Base-by-base conservation (phyloP, 35 echinoderm and acorn worm genomes). In the Strongylocentrotus purpuratus region DNA sequence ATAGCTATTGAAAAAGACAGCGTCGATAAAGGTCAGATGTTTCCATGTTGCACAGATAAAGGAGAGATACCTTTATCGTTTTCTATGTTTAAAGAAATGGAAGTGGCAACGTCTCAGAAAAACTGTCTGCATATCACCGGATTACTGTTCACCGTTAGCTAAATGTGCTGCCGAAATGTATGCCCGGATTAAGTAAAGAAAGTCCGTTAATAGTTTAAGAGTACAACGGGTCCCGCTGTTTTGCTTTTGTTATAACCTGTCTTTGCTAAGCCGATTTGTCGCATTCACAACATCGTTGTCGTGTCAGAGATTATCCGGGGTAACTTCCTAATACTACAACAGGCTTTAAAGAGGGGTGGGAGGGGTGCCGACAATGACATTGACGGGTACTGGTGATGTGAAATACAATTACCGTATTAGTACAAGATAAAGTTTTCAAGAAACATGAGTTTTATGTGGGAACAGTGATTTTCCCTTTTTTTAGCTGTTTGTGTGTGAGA, bases 291-390 rank as follows among this genome's bases (percentile, higher is more conserved):
- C 65, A 78, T 78, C 65, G 65, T 31, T 45, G 33, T 32, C 87
- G 87, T 89, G 87, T 89, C 12, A 89, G 45, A 89, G 87, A 89
- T 89, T 89, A 89, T 33, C 87, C 87, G 25, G 20, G 45, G 87
- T 22, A 45, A 89, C 87, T 45, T 89, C 87, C 33, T 89, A 45
- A 89, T 89, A 45, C 25, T 89, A 13, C 65, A n/a, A 28, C 65
- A 78, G 65, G 0, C 20, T 4, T 3, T 78, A 6, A 4, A 8
- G 25, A 28, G 22, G 65, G 65, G 6, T 78, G 65, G 25, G 20
- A 78, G 20, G 65, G 65, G 65, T 28, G 65, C 20, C 18, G 65
- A 18, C 5, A 59, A 11, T 13, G 10, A 2, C 17, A 59, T 59
- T 2, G 52, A 59, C 17, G 52, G 17, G 9, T 41, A 41, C 35